Base-by-base conservation (phyloP, 1,140 invertebrate genomes). In the Paramacrobiotus metropolitanus region DNA sequence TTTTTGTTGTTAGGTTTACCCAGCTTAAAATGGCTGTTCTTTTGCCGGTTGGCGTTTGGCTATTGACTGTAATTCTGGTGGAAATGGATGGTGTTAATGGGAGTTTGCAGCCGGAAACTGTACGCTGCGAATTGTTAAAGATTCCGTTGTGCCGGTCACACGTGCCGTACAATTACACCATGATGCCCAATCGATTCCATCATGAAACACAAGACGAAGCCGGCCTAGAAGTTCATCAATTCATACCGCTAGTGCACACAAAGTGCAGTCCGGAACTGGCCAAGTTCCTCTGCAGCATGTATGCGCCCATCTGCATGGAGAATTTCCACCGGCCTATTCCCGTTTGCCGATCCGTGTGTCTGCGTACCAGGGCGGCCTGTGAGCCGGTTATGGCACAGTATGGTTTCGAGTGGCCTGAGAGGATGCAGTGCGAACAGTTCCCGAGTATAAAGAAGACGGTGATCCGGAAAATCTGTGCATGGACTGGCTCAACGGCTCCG, bases 71-170 rank as follows among this genome's bases (percentile, higher is more conserved):
- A n/a, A n/a, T n/a, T n/a, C n/a, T n/a, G n/a, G n/a, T n/a, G n/a
- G n/a, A n/a, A n/a, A n/a, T n/a, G n/a, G n/a, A n/a, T n/a, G n/a
- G n/a, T n/a, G n/a, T n/a, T n/a, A n/a, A n/a, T n/a, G n/a, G n/a
- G n/a, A n/a, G n/a, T n/a, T n/a, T n/a, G n/a, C n/a, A n/a, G n/a
- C n/a, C n/a, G 59, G 59, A 63, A 65, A 29, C 66, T 65, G 72
- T 69, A 65, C 55, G 85, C 67, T 97, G 92, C 75, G 89, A 94
- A 72, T 86, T 88, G 71, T 95, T 97, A 69, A 90, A 84, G 30
- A 92, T 95, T 65, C 88, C 91, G 4, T 91, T 96, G 86, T 97
- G 93, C 71, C 76, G 84, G 59, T n/a, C n/a, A n/a, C 84, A 85
- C 66, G 92, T 96, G 72, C 88, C 87, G 2, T 98, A 97, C 78